phyloP scores from a whole-genome alignment of 2,113 vertebrate genomes.

The Nycticebus coucang region DNA sequence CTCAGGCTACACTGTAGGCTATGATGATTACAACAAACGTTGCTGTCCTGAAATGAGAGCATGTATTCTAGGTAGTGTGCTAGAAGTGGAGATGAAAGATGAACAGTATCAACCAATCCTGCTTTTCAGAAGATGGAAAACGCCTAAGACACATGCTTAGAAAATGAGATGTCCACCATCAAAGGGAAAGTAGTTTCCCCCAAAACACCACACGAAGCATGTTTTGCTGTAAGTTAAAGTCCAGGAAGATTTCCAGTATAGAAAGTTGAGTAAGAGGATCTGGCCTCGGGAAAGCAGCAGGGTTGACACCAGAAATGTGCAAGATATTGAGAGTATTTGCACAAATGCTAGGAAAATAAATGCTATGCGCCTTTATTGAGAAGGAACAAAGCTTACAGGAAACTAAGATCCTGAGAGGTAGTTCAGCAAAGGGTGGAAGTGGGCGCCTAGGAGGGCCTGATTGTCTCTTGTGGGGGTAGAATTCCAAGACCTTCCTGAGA shows the following conservation, averaged over 20 bases:
- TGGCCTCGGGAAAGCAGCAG: not conserved
- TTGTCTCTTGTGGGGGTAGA: not conserved
- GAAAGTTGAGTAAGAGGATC: not conserved
- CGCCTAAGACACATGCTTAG: not conserved
- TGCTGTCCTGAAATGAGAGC: not conserved
- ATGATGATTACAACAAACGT: not conserved
- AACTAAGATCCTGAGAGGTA: rapidly evolving
- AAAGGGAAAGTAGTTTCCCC: not conserved
- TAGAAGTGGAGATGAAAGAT: not conserved
- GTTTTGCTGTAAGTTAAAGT: not conserved
- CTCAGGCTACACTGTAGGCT: not conserved
- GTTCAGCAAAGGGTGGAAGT: not conserved
- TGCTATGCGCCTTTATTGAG: conserved; percentile 29
- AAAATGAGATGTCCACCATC: not conserved
- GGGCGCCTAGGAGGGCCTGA: not conserved
- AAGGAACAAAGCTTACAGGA: conserved; percentile 49
- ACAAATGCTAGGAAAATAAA: conserved; percentile 38
- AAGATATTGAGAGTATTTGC: not conserved
- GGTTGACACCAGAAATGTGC: not conserved
- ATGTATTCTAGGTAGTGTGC: not conserved
- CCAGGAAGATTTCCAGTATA: not conserved
- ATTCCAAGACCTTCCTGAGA: not conserved
- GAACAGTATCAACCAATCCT: not conserved
- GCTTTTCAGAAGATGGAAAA: not conserved
- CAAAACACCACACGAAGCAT: not conserved